Evolutionary conservation across 92 coral and sea anemone species (phyloP), one percentile per base, ranked within the genome.

Genomic region (Zoanthus solanderi): DNA sequence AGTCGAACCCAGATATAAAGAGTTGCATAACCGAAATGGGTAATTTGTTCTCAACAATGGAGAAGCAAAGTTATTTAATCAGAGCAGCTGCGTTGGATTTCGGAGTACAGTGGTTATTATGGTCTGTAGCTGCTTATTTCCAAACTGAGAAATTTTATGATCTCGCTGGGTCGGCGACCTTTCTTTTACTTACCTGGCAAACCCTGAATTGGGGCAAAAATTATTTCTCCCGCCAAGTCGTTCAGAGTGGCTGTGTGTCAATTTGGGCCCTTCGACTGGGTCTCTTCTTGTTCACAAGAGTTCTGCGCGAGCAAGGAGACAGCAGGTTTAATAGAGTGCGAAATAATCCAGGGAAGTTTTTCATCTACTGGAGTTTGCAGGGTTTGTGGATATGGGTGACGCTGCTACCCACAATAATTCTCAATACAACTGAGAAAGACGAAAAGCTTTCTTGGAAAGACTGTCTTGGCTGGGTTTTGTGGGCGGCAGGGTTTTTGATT

Each of bases 241-340:
- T 97, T 71, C 99, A 97, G 86, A 90, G 95, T 34, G 75, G 96
- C 28, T 97, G 99, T 88, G 92, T 97, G 18, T 93, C 99, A 30
- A 18, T 91, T 0, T 97, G 99, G 99, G 99, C 92, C 9, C 71
- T 90, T n/a, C 91, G 99, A 18, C 84, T 97, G 60, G 99, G 99
- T 9, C 87, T 93, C 48, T 95, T 84, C 83, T 85, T 97, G 18
- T 95, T 97, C 79, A 37, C 89, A 16, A 89, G 99, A 81, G 88
- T 95, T 30, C 87, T 97, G 29, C 97, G 88, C 3, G 98, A 93
- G 23, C 97, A 96, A 42, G 91, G 89, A 78, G 99, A 97, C 58
- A 88, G 93, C 30, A 92, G 98, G 79, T 97, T 97, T 28, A 75
- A 91, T 78, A 90, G 94, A 42, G 99, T 90, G 28, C 97, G 98